Base-by-base conservation (phyloP, 2,113 vertebrate species). In the Phylloscopus trochilus region DNA sequence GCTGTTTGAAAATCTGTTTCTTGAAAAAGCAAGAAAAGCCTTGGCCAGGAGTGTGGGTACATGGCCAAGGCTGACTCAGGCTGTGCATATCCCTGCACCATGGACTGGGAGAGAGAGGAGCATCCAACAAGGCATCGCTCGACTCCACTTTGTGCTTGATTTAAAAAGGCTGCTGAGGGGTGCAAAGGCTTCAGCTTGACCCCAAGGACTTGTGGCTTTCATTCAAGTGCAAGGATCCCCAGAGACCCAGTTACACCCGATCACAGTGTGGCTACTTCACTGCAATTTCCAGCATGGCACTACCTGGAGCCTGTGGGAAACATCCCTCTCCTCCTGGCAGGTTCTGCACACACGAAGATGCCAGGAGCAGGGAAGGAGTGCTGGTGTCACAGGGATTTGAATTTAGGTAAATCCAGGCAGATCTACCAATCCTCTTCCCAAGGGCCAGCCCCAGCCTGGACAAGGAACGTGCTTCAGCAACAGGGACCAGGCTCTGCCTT, bases 41-140 rank as follows among this genome's bases (percentile, higher is more conserved):
- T 5, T 3, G 43, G 31, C 28, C 10, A 72, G 69, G 46, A 63
- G 22, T 7, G 35, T 27, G 1, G 3, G 11, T 5, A 33, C 39
- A 17, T 0, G 0, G 13, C 23, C 60, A 58, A 13, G 23, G 12
- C n/a, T 59, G 49, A 26, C 43, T 22, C 1, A 0, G 44, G 10
- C 55, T 19, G 55, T 5, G 27, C 10, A 4, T 30, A 41, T 11
- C 52, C 27, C 58, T 20, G 10, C 7, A 17, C 5, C 5, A 13
- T 0, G 10, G n/a, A 33, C 23, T 1, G 15, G 26, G 31, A 74
- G 15, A 22, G 37, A 73, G 35, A 37, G 62, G 49, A 43, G 21
- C 2, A 69, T 39, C 55, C 46, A 77, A 53, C 1, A 2, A 37
- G 11, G 1, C 47, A 41, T 17, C 18, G 1, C 39, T 26, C 46